Evolutionary conservation across 2,888 invertebrate species (phyloP).

Genomic region (Coelogynopora nodosa): DNA sequence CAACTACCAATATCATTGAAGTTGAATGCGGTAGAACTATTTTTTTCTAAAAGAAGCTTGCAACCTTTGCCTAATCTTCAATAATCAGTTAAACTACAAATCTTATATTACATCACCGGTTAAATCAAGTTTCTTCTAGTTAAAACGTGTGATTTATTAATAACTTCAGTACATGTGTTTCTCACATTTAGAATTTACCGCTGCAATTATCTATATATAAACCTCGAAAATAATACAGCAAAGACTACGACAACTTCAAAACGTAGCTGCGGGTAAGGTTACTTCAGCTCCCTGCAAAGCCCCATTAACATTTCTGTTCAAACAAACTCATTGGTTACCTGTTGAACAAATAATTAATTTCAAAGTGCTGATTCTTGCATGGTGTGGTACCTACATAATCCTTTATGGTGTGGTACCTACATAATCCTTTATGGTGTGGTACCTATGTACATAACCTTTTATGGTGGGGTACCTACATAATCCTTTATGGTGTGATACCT

Average conservation of each 20-base stretch:
- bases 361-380: too few relatives aligned
- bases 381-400: too few relatives aligned
- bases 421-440: too few relatives aligned
- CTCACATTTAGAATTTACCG: not conserved
- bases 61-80: too few relatives aligned
- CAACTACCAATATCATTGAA: not conserved
- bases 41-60: not conserved
- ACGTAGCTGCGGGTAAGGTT: not conserved
- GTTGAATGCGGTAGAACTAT: not conserved
- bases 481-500: too few relatives aligned
- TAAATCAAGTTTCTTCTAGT: not conserved
- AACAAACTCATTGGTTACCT: not conserved
- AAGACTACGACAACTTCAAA: not conserved
- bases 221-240: not conserved
- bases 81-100: not conserved
- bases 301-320: not conserved
- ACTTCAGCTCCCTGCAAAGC: not conserved
- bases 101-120: not conserved
- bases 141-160: not conserved
- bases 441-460: too few relatives aligned
- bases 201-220: not conserved
- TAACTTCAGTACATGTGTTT: not conserved
- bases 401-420: not conserved
- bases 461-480: too few relatives aligned
- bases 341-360: not conserved